Conservation (phyloP, 2,888 invertebrate genomes). For the Chrysolina haemoptera region DNA sequence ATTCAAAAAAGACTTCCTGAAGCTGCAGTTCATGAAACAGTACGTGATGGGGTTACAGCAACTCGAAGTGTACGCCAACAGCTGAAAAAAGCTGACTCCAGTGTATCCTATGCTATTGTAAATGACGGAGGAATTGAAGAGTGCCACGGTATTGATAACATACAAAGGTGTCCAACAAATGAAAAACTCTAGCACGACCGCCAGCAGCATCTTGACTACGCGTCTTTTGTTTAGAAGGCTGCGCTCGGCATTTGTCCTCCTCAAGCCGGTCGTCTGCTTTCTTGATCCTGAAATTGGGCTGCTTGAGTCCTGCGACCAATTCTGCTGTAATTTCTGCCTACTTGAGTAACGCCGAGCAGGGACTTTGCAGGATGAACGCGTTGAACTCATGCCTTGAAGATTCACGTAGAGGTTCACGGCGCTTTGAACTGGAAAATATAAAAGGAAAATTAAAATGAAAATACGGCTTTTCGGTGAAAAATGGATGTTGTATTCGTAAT, state of each 20-base stretch:
- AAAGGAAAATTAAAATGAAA: constrained; percentile 9
- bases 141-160: constrained; percentile 74
- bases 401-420: constrained; percentile 70
- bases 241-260: constrained; percentile 70
- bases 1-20: constrained; percentile 76
- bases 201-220: constrained; percentile 77
- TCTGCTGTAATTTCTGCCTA: constrained; percentile 62
- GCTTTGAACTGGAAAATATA: constrained; percentile 63
- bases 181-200: constrained; percentile 80
- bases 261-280: constrained; percentile 57
- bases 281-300: constrained; percentile 56
- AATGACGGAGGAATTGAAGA: constrained; percentile 71
- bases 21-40: constrained; percentile 79
- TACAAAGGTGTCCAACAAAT: constrained; percentile 80
- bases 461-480: constrained; percentile 12
- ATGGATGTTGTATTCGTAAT: background rate
- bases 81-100: constrained; percentile 73
- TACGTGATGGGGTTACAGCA: constrained; percentile 81
- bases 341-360: constrained; percentile 62
- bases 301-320: constrained; percentile 62
- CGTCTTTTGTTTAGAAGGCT: constrained; percentile 71
- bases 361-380: constrained; percentile 61
- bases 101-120: constrained; percentile 71
- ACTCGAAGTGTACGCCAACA: constrained; percentile 75
- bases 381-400: constrained; percentile 67